Conservation (phyloP, 2,797 vertebrate species). For the Amniataba percoides region DNA sequence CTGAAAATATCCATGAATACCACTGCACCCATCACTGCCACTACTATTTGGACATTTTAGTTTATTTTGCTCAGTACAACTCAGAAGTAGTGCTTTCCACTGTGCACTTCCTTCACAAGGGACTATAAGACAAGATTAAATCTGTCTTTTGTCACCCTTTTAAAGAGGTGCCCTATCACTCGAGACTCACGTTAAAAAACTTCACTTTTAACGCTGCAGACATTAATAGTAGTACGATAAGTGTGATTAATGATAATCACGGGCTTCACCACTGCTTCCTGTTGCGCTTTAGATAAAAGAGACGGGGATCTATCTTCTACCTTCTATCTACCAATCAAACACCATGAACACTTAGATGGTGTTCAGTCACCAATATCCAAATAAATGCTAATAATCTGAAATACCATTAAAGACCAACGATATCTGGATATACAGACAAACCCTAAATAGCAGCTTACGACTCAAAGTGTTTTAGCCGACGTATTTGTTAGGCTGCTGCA, state of each 20-base stretch:
- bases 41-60: too few relatives aligned
- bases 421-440: conserved; percentile 12
- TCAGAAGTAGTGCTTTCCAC: background rate
- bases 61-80: too few relatives aligned
- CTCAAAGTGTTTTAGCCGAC: conserved; percentile 23
- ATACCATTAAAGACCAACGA: conserved; percentile 2
- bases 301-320: background rate
- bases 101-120: background rate
- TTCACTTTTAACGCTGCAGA: background rate
- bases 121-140: background rate
- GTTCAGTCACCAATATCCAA: conserved; percentile 9
- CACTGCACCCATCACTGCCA: too few relatives aligned
- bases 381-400: conserved; percentile 20
- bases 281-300: background rate
- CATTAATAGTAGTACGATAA: conserved; percentile 6
- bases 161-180: background rate
- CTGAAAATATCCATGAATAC: too few relatives aligned
- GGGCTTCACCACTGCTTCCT: background rate
- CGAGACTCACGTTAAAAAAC: background rate
- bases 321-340: background rate
- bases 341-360: background rate
- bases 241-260: background rate
- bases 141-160: background rate
- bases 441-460: conserved; percentile 3
- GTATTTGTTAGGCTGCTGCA: conserved; percentile 38